Percentiles rank a stretch among this genome's conserved stretches.
Evolutionary conservation across 1,140 invertebrate genomes (phyloP).

Genomic region (Lepidurus arcticus): DNA sequence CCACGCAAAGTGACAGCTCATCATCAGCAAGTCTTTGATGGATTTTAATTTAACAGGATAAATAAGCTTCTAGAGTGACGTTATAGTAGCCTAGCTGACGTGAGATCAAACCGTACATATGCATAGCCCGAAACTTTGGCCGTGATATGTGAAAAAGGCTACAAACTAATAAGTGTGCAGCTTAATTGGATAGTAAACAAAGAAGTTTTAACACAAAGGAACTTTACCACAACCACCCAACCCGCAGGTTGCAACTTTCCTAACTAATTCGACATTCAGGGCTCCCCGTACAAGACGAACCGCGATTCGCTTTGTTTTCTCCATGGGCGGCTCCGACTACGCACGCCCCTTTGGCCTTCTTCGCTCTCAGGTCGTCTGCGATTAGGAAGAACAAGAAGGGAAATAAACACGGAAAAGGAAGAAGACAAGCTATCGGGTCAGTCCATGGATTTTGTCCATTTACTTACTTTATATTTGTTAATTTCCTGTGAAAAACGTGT

Average conservation of each 20-base stretch:
- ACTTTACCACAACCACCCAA: not conserved
- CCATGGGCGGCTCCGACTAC: not conserved
- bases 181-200: conserved; percentile 1
- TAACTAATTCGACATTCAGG: not conserved
- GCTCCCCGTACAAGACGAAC: not conserved
- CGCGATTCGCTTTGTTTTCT: not conserved
- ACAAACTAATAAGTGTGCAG: not conserved
- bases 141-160: not conserved
- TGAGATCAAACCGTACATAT: too few relatives aligned
- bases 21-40: not conserved
- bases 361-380: not conserved
- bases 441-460: not conserved
- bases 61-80: not conserved
- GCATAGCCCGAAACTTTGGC: too few relatives aligned
- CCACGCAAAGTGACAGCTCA: not conserved
- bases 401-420: not conserved
- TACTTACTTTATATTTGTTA: too few relatives aligned
- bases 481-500: not conserved
- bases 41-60: not conserved
- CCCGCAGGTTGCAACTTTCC: conserved; percentile 1
- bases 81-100: too few relatives aligned
- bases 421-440: not conserved
- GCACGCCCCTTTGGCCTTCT: not conserved
- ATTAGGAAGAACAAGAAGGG: not conserved
- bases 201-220: conserved; percentile 19